These are phyloP conservation scores for Conops quadrifasciatus DNA, from an alignment of 2,888 invertebrate species.

Conservation along the genomic window DNA sequence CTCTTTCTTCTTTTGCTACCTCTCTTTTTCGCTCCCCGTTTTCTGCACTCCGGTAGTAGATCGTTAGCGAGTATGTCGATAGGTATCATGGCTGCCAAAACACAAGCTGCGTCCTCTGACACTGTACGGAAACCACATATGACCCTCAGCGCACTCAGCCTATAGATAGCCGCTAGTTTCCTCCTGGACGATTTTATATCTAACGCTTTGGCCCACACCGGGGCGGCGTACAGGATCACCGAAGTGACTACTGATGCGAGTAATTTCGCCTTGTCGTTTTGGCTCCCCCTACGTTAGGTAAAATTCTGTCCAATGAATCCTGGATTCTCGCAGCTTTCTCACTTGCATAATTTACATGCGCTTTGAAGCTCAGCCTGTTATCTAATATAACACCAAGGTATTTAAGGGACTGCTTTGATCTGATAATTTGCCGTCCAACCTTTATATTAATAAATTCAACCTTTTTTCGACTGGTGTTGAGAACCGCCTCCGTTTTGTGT, in stretches of 20 bases:
- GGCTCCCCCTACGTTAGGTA: too few species aligned
- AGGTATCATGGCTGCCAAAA: neutral
- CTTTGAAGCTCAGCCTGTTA: neutral
- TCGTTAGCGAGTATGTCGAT: too few species aligned
- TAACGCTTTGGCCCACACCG: slow-evolving; percentile 8
- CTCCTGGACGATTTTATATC: neutral
- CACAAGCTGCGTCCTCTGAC: neutral
- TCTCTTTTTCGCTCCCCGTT: too few species aligned
- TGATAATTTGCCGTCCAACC: neutral
- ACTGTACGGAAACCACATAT: neutral
- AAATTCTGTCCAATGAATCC: neutral
- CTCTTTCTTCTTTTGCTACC: too few species aligned
- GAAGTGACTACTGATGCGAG: too few species aligned
- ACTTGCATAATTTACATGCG: neutral
- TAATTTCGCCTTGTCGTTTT: too few species aligned
- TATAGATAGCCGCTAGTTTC: neutral
- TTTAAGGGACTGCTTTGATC: neutral
- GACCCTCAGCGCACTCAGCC: neutral
- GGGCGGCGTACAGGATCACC: too few species aligned
- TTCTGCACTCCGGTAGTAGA: too few species aligned
- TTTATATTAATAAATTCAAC: neutral
- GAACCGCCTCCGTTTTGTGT: neutral
- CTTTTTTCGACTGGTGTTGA: neutral
- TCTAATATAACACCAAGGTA: neutral
- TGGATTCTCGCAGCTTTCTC: neutral